Conservation (phyloP, 53 echinoderm and acorn worm genomes). For the Astropecten irregularis region DNA sequence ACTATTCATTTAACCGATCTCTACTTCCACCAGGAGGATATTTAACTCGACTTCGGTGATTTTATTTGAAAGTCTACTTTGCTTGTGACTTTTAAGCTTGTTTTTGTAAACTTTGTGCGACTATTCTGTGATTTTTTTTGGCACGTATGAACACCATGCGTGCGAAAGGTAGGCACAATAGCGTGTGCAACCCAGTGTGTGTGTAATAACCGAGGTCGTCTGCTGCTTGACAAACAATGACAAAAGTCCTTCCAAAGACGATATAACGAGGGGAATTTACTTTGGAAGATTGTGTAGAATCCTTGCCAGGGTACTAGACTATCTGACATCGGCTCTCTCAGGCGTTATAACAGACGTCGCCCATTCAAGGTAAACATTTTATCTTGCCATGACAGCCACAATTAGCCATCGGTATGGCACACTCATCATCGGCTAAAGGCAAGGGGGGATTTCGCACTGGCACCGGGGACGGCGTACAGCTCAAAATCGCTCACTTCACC, state of each 20-base stretch:
- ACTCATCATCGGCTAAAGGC: conserved; percentile 46
- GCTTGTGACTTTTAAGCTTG: not conserved
- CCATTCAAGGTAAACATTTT: conserved; percentile 18
- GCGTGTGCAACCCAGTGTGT: too few relatives aligned
- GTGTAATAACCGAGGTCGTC: too few relatives aligned
- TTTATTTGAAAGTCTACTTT: not conserved
- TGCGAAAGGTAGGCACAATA: too few relatives aligned
- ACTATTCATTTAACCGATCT: not conserved
- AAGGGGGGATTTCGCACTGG: conserved; percentile 50
- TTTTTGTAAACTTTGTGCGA: not conserved
- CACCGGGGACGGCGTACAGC: conserved; percentile 39
- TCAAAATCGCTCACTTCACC: conserved; percentile 22
- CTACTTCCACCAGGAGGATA: not conserved
- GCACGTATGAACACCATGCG: too few relatives aligned
- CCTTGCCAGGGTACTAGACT: conserved; percentile 19
- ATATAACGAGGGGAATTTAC: conserved; percentile 21
- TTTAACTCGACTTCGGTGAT: not conserved
- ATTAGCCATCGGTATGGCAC: conserved; percentile 31
- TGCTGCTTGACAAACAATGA: too few relatives aligned
- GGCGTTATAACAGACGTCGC: conserved; percentile 23
- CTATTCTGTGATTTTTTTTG: too few relatives aligned
- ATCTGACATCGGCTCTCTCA: conserved; percentile 20
- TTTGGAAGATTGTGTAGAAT: conserved; percentile 32
- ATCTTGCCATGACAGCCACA: conserved; percentile 41
- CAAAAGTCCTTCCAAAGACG: conserved; percentile 24